A percentile compares a stretch with the other conserved stretches of the same genome.
phyloP scores from a whole-genome alignment of 37 sponge, comb jelly and placozoan species.

The Diacarnus erythraeanus region DNA sequence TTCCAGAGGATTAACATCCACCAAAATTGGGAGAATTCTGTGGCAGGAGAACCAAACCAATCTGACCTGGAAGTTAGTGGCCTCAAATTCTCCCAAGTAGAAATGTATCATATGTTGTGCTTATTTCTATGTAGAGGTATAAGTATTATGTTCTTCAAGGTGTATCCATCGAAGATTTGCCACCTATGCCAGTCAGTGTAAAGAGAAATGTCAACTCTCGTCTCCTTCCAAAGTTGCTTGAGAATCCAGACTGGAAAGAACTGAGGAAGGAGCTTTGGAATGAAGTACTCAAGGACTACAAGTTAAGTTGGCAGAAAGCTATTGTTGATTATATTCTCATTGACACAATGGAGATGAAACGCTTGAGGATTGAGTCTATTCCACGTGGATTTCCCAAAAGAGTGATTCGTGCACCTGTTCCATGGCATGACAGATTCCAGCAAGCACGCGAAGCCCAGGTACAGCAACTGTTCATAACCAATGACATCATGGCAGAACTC shows the following conservation, averaged over 20 bases:
- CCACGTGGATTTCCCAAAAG: conserved; percentile 47
- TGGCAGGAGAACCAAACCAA: conserved; percentile 48
- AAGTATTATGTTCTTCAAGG: conserved; percentile 77
- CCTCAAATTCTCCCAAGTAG: neutral
- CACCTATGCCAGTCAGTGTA: conserved; percentile 61
- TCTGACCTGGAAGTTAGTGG: conserved; percentile 66
- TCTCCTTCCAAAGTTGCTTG: conserved; percentile 34
- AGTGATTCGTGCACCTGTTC: conserved; percentile 84
- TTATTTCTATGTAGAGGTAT: conserved; percentile 65
- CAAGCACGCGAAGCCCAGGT: conserved; percentile 34
- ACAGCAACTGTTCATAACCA: conserved; percentile 77
- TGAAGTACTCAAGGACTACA: conserved; percentile 75
- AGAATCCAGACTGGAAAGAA: conserved; percentile 51
- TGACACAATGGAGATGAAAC: conserved; percentile 69
- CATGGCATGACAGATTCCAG: conserved; percentile 66
- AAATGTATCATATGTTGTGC: neutral
- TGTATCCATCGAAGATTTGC: conserved; percentile 44
- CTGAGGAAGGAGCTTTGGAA: conserved; percentile 54
- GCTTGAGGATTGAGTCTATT: conserved; percentile 71
- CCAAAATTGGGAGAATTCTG: conserved; percentile 37
- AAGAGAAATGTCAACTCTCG: conserved; percentile 40
- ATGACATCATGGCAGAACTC: conserved; percentile 59
- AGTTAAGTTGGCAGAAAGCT: conserved; percentile 73
- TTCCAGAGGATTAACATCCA: conserved; percentile 26
- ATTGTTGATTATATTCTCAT: conserved; percentile 89